Percentiles rank a stretch among this genome's conserved stretches.
These are phyloP conservation scores for Charanyca ferruginea DNA, from an alignment of 2,888 invertebrate genomes.

Conservation along the genomic window DNA sequence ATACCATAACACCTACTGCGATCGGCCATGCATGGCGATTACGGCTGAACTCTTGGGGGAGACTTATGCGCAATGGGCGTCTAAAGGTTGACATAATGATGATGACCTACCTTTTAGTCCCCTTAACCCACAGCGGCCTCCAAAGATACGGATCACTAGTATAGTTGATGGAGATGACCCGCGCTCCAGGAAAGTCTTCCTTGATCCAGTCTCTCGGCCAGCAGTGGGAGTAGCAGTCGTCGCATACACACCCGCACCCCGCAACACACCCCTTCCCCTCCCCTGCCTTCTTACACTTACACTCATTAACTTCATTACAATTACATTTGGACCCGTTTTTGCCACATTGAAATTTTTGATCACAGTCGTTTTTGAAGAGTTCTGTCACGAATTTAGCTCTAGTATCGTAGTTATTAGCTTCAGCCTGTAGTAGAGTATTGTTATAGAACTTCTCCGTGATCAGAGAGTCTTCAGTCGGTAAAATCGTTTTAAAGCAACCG, in stretches of 20 bases:
- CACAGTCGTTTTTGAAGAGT: slow-evolving; percentile 74
- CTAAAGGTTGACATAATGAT: no score
- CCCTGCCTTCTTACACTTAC: slow-evolving; percentile 6
- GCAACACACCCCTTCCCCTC: slow-evolving; percentile 67
- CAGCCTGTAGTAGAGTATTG: slow-evolving; percentile 75
- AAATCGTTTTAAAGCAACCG: slow-evolving; percentile 73
- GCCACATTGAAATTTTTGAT: no score
- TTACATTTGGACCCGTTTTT: no score
- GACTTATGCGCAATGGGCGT: no score
- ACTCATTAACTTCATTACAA: no score
- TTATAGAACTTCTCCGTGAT: slow-evolving; percentile 84
- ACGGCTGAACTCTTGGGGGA: no score
- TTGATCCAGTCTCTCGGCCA: slow-evolving; percentile 97
- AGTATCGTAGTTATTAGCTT: slow-evolving; percentile 81
- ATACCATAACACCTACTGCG: no score
- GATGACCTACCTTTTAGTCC: slow-evolving; percentile 90
- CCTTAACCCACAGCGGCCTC: slow-evolving; percentile 94
- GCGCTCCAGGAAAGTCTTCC: slow-evolving; percentile 94
- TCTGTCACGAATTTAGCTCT: slow-evolving; percentile 85
- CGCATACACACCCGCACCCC: slow-evolving; percentile 86
- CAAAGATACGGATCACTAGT: slow-evolving; percentile 95
- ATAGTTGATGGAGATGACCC: slow-evolving; percentile 96
- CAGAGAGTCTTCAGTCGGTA: slow-evolving; percentile 78
- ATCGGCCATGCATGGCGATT: no score
- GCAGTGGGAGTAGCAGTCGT: slow-evolving; percentile 92